A percentile compares a stretch with the other conserved stretches of the same genome.
Conservation (phyloP, 2,888 invertebrate genomes). For the Tenthredo distinguenda region DNA sequence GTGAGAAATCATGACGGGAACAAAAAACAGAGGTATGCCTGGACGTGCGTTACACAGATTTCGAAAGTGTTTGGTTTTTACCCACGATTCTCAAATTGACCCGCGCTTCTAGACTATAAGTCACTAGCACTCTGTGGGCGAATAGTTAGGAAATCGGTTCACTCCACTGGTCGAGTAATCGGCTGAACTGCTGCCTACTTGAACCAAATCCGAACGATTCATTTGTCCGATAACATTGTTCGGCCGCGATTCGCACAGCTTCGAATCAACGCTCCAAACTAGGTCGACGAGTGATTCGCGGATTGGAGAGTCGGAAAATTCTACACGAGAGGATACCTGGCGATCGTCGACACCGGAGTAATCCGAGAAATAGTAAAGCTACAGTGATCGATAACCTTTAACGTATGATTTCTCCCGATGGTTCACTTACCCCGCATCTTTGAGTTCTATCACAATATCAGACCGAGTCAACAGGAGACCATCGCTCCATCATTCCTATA, state of each 20-base stretch:
- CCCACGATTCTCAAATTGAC: not conserved
- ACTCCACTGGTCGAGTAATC: not conserved
- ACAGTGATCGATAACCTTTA: slow-evolving; percentile 17
- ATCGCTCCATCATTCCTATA: slow-evolving; percentile 40
- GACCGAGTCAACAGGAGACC: slow-evolving; percentile 7
- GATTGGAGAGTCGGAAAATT: not conserved
- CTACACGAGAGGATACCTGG: not conserved
- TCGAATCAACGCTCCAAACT: not conserved
- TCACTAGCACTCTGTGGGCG: not conserved
- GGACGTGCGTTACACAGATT: not conserved
- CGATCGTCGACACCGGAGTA: not conserved
- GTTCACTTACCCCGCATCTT: not conserved
- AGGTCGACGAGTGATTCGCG: slow-evolving; percentile 32
- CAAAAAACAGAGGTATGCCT: slow-evolving; percentile 18
- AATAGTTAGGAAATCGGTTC: not conserved
- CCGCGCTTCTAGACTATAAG: not conserved
- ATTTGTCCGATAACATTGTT: slow-evolving; percentile 5
- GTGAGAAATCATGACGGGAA: slow-evolving; percentile 3
- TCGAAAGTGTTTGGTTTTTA: not conserved
- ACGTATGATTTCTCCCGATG: not conserved
- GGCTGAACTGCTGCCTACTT: not conserved
- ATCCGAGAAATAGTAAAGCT: not conserved
- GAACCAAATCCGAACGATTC: not conserved
- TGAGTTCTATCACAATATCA: not conserved
- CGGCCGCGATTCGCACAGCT: not conserved